These are phyloP conservation scores for Notolepis coatsorum DNA, from an alignment of 2,797 vertebrate species.

Conservation along the genomic window DNA sequence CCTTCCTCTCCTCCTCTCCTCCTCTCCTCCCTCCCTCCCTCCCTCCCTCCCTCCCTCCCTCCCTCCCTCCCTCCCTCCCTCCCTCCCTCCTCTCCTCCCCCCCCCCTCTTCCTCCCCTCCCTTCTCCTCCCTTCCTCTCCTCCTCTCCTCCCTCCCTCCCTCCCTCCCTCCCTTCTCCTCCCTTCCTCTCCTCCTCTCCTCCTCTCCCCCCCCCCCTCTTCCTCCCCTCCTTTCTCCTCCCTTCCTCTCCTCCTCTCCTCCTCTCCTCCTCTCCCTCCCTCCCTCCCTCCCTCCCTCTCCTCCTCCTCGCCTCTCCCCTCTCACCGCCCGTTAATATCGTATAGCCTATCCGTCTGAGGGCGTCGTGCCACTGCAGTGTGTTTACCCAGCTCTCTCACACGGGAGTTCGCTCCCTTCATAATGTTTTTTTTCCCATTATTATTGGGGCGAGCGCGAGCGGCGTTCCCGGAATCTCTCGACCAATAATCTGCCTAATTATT, in stretches of 20 bases:
- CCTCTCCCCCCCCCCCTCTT: neutral
- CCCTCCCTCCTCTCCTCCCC: neutral
- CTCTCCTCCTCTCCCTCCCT: neutral
- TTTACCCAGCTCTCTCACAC: too few species aligned
- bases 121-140: neutral
- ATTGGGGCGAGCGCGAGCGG: too few species aligned
- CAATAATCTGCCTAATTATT: constrained; percentile 82
- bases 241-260: too few species aligned
- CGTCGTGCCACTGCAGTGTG: too few species aligned
- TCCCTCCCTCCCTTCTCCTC: neutral
- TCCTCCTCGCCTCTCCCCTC: constrained; percentile 8
- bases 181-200: neutral
- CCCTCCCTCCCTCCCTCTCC: too few species aligned
- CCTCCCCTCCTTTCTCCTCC: neutral
- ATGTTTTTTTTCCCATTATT: too few species aligned
- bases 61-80: neutral
- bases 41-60: neutral
- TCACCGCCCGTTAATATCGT: constrained; percentile 38
- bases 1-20: neutral
- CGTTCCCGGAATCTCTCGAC: constrained; percentile 47
- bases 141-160: neutral
- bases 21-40: neutral
- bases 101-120: neutral
- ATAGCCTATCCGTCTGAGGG: too few species aligned
- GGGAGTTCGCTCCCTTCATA: too few species aligned